Base-by-base conservation (phyloP, 2,888 invertebrate genomes). In the Erannis defoliaria region DNA sequence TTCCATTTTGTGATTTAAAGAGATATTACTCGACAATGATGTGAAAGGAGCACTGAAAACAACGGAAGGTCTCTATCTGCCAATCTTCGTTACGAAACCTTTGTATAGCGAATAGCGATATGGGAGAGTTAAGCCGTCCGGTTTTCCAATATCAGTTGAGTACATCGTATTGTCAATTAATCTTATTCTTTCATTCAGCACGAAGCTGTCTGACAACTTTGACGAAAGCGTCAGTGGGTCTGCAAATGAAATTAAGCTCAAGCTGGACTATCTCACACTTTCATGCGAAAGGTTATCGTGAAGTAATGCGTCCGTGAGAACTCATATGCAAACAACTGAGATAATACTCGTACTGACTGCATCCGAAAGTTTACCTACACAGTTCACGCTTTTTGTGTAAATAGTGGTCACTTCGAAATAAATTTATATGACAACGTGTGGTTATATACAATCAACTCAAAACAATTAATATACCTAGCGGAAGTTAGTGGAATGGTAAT, bases 301-400 rank as follows among this genome's bases (percentile, higher is more conserved):
- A 75, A 72, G 72, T 67, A 72, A 75, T 72, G 73, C 72, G 81
- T 77, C 78, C 90, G 89, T 90, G 91, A 83, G 91, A 91, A 90
- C 76, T 55, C 77, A 74, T 76, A 79, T 78, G 82, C 78, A 84
- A 82, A 85, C 80, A 81, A 78, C 72, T 70, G 73, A 69, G 71
- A 31, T 31, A 29, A 0, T 1, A 26, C 5, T 26, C 1, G 64
- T 65, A 74, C 60, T 73, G 67, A 64, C 68, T 67, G 65, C 67
- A 75, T 74, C 68, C 72, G 71, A 72, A 70, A 78, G 86, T 85
- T 85, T 83, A 81, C 84, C 77, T 70, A 77, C 73, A 78, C 80
- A 70, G 78, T 90, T 89, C 77, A 80, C 83, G 78, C 80, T 73
- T 85, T 84, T 86, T 88, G 85, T 81, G 81, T 87, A 85, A 88